Percentiles rank a stretch among this genome's conserved stretches.
Evolutionary conservation across 1,140 invertebrate genomes (phyloP).

Genomic region (Metaphire vulgaris): DNA sequence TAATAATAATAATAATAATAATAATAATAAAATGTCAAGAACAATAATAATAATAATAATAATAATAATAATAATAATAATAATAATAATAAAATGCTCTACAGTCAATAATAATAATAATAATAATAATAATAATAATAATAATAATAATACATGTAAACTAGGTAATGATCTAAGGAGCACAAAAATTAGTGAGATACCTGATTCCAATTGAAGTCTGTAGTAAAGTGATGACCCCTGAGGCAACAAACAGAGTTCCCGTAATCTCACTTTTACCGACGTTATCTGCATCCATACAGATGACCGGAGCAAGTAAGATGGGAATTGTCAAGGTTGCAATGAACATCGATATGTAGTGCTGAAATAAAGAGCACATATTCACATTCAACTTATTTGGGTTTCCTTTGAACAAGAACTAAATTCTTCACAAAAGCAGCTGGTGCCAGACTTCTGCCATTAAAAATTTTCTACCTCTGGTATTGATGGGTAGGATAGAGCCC

Average conservation of each 20-base stretch:
- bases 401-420: no score
- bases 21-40: not conserved
- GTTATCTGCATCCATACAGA: constrained; percentile 30
- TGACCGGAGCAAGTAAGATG: constrained; percentile 22
- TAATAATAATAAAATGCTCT: not conserved
- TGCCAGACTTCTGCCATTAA: no score
- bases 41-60: not conserved
- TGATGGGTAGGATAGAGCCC: no score
- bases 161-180: no score
- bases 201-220: constrained; percentile 28
- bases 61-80: not conserved
- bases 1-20: not conserved
- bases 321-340: constrained; percentile 30
- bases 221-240: constrained; percentile 29
- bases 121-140: no score
- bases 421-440: no score
- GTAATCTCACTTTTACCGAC: constrained; percentile 31
- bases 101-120: not conserved
- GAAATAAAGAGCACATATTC: constrained; percentile 6
- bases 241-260: constrained; percentile 31
- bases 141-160: no score
- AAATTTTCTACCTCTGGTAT: no score
- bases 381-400: constrained; percentile 1
- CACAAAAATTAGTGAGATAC: no score
- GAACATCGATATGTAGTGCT: constrained; percentile 32